Evolutionary conservation across 2,113 vertebrate species (phyloP).

Genomic region (Terrapene triunguis): DNA sequence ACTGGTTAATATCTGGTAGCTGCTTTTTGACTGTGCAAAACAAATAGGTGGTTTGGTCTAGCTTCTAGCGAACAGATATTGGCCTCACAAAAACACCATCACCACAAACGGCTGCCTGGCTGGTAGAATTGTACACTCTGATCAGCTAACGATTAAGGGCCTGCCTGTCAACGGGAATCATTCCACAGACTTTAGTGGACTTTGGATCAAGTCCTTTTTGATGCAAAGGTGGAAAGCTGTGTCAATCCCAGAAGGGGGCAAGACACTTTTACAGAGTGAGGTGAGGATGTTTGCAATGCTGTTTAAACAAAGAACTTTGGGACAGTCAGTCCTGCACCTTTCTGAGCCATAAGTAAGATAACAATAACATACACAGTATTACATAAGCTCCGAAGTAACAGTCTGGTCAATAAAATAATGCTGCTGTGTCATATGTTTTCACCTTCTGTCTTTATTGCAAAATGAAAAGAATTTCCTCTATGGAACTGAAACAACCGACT

Average conservation of each 20-base stretch:
- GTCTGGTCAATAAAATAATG: not conserved
- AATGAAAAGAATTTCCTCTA: constrained; percentile 1
- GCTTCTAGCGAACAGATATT: not conserved
- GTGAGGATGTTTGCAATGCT: not conserved
- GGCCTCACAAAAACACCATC: not conserved
- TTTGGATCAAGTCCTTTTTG: not conserved
- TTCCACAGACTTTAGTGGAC: not conserved
- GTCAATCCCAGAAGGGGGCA: not conserved
- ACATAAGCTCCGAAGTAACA: not conserved
- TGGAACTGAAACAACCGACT: not conserved
- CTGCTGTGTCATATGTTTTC: not conserved
- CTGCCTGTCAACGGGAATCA: not conserved
- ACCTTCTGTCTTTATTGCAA: not conserved
- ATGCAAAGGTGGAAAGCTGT: not conserved
- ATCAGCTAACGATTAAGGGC: not conserved
- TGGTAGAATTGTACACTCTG: not conserved
- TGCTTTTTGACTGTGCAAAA: not conserved
- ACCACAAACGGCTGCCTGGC: not conserved
- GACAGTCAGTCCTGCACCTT: constrained; percentile 6
- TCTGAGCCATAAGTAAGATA: not conserved
- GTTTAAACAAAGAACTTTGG: not conserved
- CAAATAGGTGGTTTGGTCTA: not conserved
- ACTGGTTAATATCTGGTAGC: not conserved
- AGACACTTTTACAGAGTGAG: not conserved
- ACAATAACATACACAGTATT: not conserved